phyloP scores from a whole-genome alignment of 2,888 invertebrate species.

The Drosophila niveifrons region DNA sequence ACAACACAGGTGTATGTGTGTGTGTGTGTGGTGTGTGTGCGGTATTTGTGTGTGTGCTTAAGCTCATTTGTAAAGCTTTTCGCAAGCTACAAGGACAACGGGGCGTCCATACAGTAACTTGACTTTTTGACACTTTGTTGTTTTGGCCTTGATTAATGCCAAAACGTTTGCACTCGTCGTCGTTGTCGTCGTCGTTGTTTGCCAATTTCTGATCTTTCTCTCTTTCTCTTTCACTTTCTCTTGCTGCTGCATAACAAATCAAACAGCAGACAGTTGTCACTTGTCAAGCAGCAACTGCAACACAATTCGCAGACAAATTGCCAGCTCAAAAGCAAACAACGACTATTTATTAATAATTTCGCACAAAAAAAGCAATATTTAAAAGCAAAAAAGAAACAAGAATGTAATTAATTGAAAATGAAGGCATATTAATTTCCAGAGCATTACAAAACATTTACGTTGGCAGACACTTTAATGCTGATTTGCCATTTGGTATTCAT shows the following conservation, averaged over 20 bases:
- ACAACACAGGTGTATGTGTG: not conserved
- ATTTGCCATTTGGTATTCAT: conserved; percentile 18
- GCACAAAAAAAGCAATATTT: conserved; percentile 11
- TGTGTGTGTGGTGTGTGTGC: conserved; percentile 15
- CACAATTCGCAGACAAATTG: not conserved
- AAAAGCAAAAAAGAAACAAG: conserved; percentile 1
- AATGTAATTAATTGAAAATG: conserved; percentile 39
- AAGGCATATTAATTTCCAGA: conserved; percentile 13
- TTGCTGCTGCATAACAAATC: conserved; percentile 56
- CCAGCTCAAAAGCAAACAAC: not conserved
- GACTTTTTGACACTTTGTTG: conserved; percentile 48
- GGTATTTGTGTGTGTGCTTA: conserved; percentile 4
- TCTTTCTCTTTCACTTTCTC: conserved; percentile 4
- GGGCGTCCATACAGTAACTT: conserved; percentile 28
- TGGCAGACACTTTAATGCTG: conserved; percentile 23
- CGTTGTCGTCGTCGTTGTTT: conserved; percentile 23
- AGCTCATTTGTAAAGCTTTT: conserved; percentile 53
- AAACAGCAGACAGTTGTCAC: conserved; percentile 56
- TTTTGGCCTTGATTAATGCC: conserved; percentile 64
- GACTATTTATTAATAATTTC: conserved; percentile 33
- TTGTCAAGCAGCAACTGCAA: conserved; percentile 22
- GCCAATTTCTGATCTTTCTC: conserved; percentile 22
- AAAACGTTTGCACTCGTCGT: conserved; percentile 44
- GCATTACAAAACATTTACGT: not conserved
- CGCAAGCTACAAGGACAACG: conserved; percentile 15